Evolutionary conservation across 2,888 invertebrate species (phyloP).

Genomic region (Portevinia maculata): DNA sequence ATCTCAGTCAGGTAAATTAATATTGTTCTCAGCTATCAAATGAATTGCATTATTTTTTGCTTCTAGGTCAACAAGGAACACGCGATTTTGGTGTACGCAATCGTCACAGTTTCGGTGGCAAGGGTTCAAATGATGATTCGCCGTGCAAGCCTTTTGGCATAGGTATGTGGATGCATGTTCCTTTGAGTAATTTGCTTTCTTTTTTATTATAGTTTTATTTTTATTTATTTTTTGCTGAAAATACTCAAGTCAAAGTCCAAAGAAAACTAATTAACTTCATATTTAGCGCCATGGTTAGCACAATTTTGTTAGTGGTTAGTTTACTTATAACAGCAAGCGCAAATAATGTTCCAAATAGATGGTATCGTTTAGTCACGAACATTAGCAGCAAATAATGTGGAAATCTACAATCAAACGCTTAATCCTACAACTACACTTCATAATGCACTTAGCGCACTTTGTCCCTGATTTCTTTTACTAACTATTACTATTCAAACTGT

Average conservation of each 20-base stretch:
- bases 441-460: background rate
- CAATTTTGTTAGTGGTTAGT: constrained; percentile 65
- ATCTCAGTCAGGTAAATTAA: constrained; percentile 78
- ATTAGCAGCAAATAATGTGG: constrained; percentile 46
- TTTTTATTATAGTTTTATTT: constrained; percentile 32
- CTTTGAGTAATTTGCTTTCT: constrained; percentile 1
- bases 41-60: background rate
- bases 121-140: constrained; percentile 84
- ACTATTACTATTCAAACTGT: too few relatives aligned
- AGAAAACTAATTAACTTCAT: constrained; percentile 8
- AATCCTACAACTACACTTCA: constrained; percentile 65
- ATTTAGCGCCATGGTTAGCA: constrained; percentile 65
- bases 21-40: background rate
- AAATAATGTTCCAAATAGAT: constrained; percentile 55
- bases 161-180: constrained; percentile 85
- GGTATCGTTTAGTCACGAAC: constrained; percentile 65
- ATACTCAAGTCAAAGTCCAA: constrained; percentile 35
- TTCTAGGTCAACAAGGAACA: constrained; percentile 77
- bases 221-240: constrained; percentile 39
- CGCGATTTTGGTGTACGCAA: constrained; percentile 80
- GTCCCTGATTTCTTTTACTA: too few relatives aligned
- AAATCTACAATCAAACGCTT: constrained; percentile 18
- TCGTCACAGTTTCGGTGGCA: constrained; percentile 86
- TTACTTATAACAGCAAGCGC: constrained; percentile 49
- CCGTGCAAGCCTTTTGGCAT: constrained; percentile 91